Evolutionary conservation across 2,797 vertebrate species (phyloP).

Genomic region (Crypturellus tataupa): DNA sequence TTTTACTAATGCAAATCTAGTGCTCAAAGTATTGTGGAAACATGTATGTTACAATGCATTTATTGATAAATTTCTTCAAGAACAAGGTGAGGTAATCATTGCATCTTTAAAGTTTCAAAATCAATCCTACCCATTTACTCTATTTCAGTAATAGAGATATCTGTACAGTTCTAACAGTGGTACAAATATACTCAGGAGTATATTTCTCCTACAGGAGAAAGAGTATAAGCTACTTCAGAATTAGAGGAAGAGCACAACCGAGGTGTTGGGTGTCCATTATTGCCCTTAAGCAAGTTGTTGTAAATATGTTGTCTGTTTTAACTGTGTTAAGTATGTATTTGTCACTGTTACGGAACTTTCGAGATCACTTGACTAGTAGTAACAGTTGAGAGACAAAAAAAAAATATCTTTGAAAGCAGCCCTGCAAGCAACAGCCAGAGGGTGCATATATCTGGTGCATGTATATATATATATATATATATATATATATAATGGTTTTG

Average conservation of each 20-base stretch:
- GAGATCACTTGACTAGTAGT: background rate
- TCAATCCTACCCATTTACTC: background rate
- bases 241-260: background rate
- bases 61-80: background rate
- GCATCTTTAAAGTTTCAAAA: background rate
- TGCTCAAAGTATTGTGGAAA: background rate
- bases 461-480: too few relatives aligned
- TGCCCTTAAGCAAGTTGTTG: background rate
- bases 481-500: background rate
- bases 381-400: background rate
- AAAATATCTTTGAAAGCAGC: background rate
- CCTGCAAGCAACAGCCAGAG: background rate
- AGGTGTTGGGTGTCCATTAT: background rate
- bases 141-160: background rate
- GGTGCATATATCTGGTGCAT: background rate
- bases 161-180: background rate
- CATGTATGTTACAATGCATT: background rate
- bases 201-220: background rate
- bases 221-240: background rate
- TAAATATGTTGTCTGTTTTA: background rate
- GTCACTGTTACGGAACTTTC: background rate
- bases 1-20: background rate
- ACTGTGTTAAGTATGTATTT: background rate
- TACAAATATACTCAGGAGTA: background rate
- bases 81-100: background rate